Conservation (phyloP, 2,888 invertebrate genomes). For the Fragum fragum region DNA sequence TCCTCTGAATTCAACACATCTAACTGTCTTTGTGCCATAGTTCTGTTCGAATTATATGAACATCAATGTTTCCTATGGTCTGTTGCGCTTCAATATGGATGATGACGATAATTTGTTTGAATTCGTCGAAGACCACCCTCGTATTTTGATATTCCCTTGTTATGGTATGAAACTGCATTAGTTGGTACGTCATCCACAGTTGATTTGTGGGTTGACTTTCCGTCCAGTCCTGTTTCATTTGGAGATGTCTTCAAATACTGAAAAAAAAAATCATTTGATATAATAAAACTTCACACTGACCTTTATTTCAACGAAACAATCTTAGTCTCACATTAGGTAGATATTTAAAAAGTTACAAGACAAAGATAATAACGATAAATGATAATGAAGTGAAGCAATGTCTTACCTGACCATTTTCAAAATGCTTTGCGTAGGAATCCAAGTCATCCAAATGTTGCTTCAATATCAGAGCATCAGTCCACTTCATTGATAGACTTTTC, state of each 20-base stretch:
- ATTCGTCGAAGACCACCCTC: too few species aligned
- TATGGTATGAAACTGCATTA: too few species aligned
- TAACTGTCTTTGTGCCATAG: too few species aligned
- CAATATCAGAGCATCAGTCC: slow-evolving; percentile 6
- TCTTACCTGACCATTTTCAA: neutral
- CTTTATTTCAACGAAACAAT: neutral
- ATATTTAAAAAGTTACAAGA: too few species aligned
- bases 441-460: slow-evolving; percentile 3
- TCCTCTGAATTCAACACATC: too few species aligned
- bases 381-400: neutral
- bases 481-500: neutral
- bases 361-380: neutral
- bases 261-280: neutral
- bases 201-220: too few species aligned
- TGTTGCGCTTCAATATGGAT: too few species aligned
- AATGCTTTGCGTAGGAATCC: neutral
- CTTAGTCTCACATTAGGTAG: neutral
- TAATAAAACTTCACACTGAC: neutral
- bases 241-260: slow-evolving; percentile 8
- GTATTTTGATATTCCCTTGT: too few species aligned
- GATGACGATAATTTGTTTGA: too few species aligned
- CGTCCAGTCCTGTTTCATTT: neutral
- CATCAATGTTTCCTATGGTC: too few species aligned
- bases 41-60: too few species aligned
- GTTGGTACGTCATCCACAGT: too few species aligned